Percentiles rank a stretch among this genome's conserved stretches.
phyloP scores from a whole-genome alignment of 1,140 invertebrate genomes.

The Leptopilina clavipes region DNA sequence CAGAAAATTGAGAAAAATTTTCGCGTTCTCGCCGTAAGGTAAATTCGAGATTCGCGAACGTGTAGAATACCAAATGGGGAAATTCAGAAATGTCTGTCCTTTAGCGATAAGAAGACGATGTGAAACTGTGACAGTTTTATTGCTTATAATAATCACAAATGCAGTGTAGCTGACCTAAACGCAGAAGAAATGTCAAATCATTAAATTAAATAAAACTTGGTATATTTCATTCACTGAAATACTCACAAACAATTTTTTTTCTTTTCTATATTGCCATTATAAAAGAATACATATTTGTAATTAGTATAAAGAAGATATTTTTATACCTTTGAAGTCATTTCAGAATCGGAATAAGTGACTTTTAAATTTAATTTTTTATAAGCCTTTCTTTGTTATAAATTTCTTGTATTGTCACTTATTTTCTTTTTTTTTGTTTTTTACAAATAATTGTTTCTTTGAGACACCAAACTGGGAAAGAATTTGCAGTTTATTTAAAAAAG shows the following conservation, averaged over 20 bases:
- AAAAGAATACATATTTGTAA: no score
- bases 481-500: slow-evolving; percentile 20
- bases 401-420: no score
- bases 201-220: neutral
- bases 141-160: slow-evolving; percentile 33
- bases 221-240: neutral
- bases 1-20: slow-evolving; percentile 30
- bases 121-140: slow-evolving; percentile 33
- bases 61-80: slow-evolving; percentile 20
- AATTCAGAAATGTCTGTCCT: slow-evolving; percentile 31
- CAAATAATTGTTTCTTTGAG: no score
- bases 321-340: no score
- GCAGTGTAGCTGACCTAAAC: neutral
- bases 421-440: no score
- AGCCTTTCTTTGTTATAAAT: no score
- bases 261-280: no score
- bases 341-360: no score
- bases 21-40: neutral
- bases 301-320: no score
- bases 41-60: slow-evolving; percentile 27
- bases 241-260: no score
- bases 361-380: no score
- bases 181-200: neutral
- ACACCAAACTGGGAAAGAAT: neutral
- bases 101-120: slow-evolving; percentile 27